Evolutionary conservation across 1,140 invertebrate species (phyloP).

Genomic region (Drosophila biarmipes): DNA sequence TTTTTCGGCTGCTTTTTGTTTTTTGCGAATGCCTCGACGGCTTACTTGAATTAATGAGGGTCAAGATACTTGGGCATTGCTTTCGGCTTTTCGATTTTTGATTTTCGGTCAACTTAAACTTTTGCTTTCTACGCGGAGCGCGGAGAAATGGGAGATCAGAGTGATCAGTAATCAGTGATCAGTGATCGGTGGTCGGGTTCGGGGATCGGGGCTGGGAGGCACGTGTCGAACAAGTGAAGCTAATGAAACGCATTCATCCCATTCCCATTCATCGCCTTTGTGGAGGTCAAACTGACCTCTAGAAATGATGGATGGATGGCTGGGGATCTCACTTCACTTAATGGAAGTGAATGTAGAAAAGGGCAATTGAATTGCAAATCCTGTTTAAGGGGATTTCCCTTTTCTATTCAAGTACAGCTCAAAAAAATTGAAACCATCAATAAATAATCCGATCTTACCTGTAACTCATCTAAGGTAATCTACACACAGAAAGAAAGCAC

Average conservation of each 20-base stretch:
- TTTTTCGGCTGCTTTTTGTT: conserved; percentile 19
- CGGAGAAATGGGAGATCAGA: conserved; percentile 8
- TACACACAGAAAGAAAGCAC: too few species aligned
- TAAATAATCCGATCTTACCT: too few species aligned
- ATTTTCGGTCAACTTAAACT: conserved; percentile 43
- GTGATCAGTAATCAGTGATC: background rate
- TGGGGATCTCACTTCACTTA: too few species aligned
- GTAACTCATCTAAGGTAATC: too few species aligned
- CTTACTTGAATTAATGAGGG: conserved; percentile 79
- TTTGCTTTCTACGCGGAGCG: conserved; percentile 42
- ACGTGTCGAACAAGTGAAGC: conserved; percentile 43
- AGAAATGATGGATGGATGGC: background rate
- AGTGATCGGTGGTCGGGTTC: background rate
- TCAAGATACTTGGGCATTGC: conserved; percentile 70
- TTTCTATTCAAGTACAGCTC: too few species aligned
- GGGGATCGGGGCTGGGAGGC: conserved; percentile 1
- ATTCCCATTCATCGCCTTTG: background rate
- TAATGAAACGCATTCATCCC: conserved; percentile 39
- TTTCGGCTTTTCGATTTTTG: conserved; percentile 52
- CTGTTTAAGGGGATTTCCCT: too few species aligned
- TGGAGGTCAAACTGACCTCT: conserved; percentile 9
- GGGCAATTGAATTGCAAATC: too few species aligned
- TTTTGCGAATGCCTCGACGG: conserved; percentile 41
- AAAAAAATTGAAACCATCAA: too few species aligned
- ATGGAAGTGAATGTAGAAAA: too few species aligned